Percentiles rank a stretch among this genome's conserved stretches.
These are phyloP conservation scores for Peromyscus melanophrys DNA, from an alignment of 2,797 vertebrate species.

Conservation along the genomic window DNA sequence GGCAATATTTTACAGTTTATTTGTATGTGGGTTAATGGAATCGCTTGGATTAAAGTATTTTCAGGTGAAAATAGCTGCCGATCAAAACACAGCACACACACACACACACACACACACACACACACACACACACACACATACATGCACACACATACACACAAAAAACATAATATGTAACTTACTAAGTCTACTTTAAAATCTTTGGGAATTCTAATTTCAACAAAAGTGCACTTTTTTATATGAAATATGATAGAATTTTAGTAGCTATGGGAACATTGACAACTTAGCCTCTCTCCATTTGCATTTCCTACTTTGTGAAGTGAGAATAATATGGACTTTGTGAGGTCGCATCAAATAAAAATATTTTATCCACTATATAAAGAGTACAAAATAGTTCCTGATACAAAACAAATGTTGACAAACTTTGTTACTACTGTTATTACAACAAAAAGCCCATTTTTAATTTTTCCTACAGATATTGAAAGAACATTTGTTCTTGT, in stretches of 20 bases:
- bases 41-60: neutral
- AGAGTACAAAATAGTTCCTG: neutral
- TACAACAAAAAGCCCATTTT: neutral
- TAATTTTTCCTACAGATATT: neutral
- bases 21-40: neutral
- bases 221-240: neutral
- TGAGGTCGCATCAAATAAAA: neutral
- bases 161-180: neutral
- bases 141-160: neutral
- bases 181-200: neutral
- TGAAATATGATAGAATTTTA: neutral
- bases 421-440: slow-evolving; percentile 6
- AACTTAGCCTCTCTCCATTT: slow-evolving; percentile 4
- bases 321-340: slow-evolving; percentile 25
- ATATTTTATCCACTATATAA: neutral
- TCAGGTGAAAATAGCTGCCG: neutral
- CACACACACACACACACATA: neutral
- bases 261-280: neutral
- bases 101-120: neutral
- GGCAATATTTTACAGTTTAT: neutral
- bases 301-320: slow-evolving; percentile 16
- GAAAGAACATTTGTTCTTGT: slow-evolving; percentile 55
- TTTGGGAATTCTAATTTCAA: neutral
- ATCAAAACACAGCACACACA: neutral
- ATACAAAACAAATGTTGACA: slow-evolving; percentile 33